Evolutionary conservation across 2,113 vertebrate species (phyloP).

Genomic region (Percopsis transmontana): DNA sequence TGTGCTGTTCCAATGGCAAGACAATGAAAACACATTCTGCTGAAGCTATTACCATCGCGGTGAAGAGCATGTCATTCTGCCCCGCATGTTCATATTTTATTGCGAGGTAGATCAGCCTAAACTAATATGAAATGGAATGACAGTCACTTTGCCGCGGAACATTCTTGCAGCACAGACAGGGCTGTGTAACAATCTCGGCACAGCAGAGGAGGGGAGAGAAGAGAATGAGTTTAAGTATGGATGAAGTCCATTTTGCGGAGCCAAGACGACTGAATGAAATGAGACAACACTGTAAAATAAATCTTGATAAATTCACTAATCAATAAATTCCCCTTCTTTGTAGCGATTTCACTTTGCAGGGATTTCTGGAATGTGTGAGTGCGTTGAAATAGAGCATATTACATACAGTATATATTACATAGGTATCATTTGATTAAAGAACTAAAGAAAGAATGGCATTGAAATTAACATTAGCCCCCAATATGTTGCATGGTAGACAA

Average conservation of each 20-base stretch:
- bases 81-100: conserved; percentile 53
- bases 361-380: too few species aligned
- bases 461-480: too few species aligned
- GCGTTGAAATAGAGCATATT: too few species aligned
- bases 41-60: conserved; percentile 52
- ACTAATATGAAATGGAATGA: conserved; percentile 64
- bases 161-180: conserved; percentile 46
- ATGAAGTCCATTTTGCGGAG: conserved; percentile 65
- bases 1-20: conserved; percentile 39
- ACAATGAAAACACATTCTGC: conserved; percentile 51
- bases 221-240: conserved; percentile 40
- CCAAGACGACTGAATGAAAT: too few species aligned
- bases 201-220: conserved; percentile 38
- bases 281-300: too few species aligned
- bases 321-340: conserved; percentile 17
- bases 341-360: conserved; percentile 13
- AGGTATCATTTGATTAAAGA: too few species aligned
- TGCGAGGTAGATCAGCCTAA: conserved; percentile 56
- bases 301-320: conserved; percentile 66
- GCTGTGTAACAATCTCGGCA: conserved; percentile 63
- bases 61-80: conserved; percentile 58
- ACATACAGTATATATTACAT: too few species aligned
- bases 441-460: too few species aligned
- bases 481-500: too few species aligned
- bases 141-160: conserved; percentile 48